phyloP scores from a whole-genome alignment of 2,888 invertebrate genomes.

The Neria commutata region DNA sequence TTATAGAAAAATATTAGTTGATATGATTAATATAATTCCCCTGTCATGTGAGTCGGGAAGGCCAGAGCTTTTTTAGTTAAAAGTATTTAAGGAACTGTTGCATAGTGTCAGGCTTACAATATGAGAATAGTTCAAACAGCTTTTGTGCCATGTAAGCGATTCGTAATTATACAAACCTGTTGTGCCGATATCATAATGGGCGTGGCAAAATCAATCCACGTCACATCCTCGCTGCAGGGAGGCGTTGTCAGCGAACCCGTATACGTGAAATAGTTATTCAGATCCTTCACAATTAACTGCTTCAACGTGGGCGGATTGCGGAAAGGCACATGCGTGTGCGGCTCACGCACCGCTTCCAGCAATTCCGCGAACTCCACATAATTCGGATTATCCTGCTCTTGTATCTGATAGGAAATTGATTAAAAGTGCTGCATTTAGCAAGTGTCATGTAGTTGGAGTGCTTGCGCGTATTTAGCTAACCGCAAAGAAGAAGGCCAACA shows the following conservation, averaged over 20 bases:
- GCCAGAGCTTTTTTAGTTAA: no score
- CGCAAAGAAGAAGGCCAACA: slow-evolving; percentile 80
- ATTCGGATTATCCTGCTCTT: slow-evolving; percentile 57
- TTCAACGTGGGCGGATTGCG: slow-evolving; percentile 64
- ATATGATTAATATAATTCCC: no score
- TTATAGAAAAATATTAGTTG: no score
- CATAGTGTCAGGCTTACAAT: no score
- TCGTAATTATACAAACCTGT: slow-evolving; percentile 66
- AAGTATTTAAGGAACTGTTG: no score
- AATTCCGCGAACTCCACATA: slow-evolving; percentile 68
- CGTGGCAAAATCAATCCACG: slow-evolving; percentile 82
- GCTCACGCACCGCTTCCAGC: slow-evolving; percentile 66
- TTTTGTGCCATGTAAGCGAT: no score
- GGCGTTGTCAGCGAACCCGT: slow-evolving; percentile 86
- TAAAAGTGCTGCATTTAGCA: neutral
- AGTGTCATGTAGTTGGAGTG: neutral
- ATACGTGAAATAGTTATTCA: slow-evolving; percentile 79
- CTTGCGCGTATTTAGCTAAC: slow-evolving; percentile 63
- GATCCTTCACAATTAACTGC: slow-evolving; percentile 65
- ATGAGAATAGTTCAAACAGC: no score
- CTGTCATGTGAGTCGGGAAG: no score
- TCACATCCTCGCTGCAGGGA: slow-evolving; percentile 83
- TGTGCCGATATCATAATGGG: slow-evolving; percentile 72
- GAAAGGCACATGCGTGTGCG: slow-evolving; percentile 64
- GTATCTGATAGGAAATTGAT: slow-evolving; percentile 33